Evolutionary conservation across 1,140 invertebrate species (phyloP), one percentile per base, ranked within the genome.

Genomic region (Holotrichia oblita): DNA sequence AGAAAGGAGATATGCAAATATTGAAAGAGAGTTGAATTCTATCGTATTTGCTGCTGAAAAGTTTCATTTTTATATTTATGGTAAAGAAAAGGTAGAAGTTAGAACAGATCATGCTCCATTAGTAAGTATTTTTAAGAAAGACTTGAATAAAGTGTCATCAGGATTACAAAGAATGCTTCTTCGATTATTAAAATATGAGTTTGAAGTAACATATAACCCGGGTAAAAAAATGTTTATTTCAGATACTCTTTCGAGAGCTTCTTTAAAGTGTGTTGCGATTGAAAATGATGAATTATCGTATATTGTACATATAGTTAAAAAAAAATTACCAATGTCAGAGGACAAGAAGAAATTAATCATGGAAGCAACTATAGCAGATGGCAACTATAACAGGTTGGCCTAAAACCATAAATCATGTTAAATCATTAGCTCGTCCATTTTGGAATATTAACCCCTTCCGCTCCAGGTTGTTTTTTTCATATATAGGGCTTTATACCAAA

Each of bases 11-110:
- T 89, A 87, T 79, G 81, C 85, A 0, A 84, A 85, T 77, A 89
- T 88, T 40, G 87, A 89, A 78, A 88, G 87, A 73, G 87, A 89
- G 81, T 78, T 85, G 6, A 81, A 88, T 0, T 86, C 85, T 7
- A 86, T 89, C 17, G 78, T 84, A 40, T 87, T 84, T 82, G 84
- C 80, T n/a, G 82, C 72, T 78, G 77, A 84, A 79, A 83, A 83
- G 74, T 89, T 87, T 82, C 81, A 83, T 77, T 87, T 85, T 79
- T 78, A 88, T 78, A 73, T 85, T 41, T 84, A 82, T 82, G 85
- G 84, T 9, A 78, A 84, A 77, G 80, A 79, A 75, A 75, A 81
- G 72, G 79, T 86, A 22, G 79, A 83, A 17, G 80, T 85, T 6
- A 82, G 88, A 81, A 86, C 81, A 24, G 87, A 88, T 80, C 86